Conservation (phyloP, 2,888 invertebrate genomes). For the Steinernema carpocapsae region DNA sequence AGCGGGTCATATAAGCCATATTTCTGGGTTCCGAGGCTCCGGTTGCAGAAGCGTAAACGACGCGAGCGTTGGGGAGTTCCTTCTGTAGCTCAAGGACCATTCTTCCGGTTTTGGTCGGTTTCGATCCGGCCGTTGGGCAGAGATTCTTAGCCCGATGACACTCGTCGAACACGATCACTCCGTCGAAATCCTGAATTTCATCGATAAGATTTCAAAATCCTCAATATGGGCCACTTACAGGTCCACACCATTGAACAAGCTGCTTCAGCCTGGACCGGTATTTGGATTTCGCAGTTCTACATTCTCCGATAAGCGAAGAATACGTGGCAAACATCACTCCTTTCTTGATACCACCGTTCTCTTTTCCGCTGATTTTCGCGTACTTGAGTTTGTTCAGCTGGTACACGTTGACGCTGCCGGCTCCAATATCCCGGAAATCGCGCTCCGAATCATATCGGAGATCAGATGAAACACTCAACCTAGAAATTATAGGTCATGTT, state of each 20-base stretch:
- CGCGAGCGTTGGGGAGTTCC: conserved; percentile 86
- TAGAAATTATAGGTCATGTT: conserved; percentile 34
- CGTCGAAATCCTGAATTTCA: not conserved
- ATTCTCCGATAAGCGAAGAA: conserved; percentile 96
- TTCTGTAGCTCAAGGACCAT: conserved; percentile 95
- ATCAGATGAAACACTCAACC: conserved; percentile 84
- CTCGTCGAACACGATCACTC: conserved; percentile 89
- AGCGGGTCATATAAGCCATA: conserved; percentile 99
- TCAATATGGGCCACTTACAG: not conserved
- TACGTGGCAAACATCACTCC: conserved; percentile 98
- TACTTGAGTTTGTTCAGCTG: conserved; percentile 94
- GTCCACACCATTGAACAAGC: conserved; percentile 88
- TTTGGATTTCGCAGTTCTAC: conserved; percentile 75
- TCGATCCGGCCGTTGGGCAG: conserved; percentile 91
- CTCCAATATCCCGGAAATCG: conserved; percentile 93
- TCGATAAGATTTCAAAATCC: not conserved
- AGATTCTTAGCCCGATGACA: conserved; percentile 99
- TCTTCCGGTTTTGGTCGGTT: conserved; percentile 93
- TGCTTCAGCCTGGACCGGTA: conserved; percentile 95
- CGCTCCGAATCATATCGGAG: conserved; percentile 95
- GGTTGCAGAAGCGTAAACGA: conserved; percentile 93
- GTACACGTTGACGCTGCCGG: conserved; percentile 84
- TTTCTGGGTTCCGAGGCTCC: conserved; percentile 85
- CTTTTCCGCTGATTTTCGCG: conserved; percentile 90
- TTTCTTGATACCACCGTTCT: conserved; percentile 90